These are phyloP conservation scores for Phylloscopus trochiloides DNA, from an alignment of 2,113 vertebrate genomes.

Conservation along the genomic window DNA sequence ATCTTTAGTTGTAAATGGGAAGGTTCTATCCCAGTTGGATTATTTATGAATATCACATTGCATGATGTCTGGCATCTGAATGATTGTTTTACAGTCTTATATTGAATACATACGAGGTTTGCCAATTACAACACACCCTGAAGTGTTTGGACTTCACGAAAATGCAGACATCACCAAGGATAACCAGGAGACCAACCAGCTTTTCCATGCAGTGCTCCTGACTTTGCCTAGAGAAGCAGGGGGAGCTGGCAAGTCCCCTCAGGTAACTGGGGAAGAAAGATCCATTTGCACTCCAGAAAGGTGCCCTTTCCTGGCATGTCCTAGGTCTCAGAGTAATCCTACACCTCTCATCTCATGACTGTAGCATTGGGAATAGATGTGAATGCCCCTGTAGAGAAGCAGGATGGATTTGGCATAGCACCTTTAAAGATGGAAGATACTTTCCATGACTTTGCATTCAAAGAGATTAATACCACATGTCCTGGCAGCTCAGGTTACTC, in stretches of 20 bases:
- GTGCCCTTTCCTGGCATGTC: not conserved
- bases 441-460: not conserved
- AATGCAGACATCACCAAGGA: slow-evolving; percentile 94
- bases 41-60: not conserved
- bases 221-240: slow-evolving; percentile 87
- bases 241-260: slow-evolving; percentile 84
- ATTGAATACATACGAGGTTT: slow-evolving; percentile 83
- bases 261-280: slow-evolving; percentile 74
- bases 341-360: not conserved
- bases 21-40: not conserved
- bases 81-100: slow-evolving; percentile 77
- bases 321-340: not conserved
- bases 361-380: not conserved
- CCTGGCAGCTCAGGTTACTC: not conserved
- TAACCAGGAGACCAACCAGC: slow-evolving; percentile 92
- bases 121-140: slow-evolving; percentile 83
- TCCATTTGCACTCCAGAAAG: not conserved
- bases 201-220: slow-evolving; percentile 85
- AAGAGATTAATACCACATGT: not conserved
- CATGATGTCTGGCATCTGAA: not conserved
- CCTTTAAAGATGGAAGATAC: not conserved
- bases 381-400: not conserved
- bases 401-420: not conserved
- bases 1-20: not conserved
- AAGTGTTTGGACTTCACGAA: slow-evolving; percentile 91